Conservation (phyloP, 2,888 invertebrate species). For the Peribatodes rhomboidaria region DNA sequence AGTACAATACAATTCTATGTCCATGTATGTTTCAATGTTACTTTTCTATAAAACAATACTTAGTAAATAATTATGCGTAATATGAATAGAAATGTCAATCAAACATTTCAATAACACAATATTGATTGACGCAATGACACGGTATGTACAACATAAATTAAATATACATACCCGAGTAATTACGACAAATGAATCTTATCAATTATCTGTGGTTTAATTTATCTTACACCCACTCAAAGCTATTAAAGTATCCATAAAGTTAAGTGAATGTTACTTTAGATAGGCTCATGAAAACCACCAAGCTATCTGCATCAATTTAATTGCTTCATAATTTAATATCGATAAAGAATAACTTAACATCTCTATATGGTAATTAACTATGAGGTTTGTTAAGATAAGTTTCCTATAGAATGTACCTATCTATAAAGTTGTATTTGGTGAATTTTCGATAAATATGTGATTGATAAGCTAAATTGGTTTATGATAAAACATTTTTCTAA, state of each 20-base stretch:
- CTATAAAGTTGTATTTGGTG: neutral
- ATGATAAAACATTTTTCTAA: neutral
- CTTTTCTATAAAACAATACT: neutral
- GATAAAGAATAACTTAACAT: conserved; percentile 20
- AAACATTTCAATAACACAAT: neutral
- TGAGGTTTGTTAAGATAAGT: conserved; percentile 10
- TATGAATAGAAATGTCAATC: conserved; percentile 7
- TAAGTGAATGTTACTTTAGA: neutral
- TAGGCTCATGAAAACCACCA: conserved; percentile 5
- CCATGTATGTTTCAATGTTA: neutral
- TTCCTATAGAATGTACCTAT: conserved; percentile 8
- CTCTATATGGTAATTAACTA: conserved; percentile 13
- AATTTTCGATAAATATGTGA: too few species aligned
- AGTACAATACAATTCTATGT: neutral
- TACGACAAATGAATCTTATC: neutral
- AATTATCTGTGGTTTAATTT: neutral
- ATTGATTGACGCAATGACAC: conserved; percentile 7
- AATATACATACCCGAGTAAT: neutral
- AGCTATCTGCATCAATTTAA: conserved; percentile 18
- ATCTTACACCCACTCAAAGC: neutral
- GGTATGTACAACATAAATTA: neutral
- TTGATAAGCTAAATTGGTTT: neutral
- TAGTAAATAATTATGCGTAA: neutral
- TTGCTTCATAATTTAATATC: conserved; percentile 21
- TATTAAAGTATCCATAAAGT: neutral